These are phyloP conservation scores for Clepsis dumicolana DNA, from an alignment of 2,888 invertebrate species.

Conservation along the genomic window DNA sequence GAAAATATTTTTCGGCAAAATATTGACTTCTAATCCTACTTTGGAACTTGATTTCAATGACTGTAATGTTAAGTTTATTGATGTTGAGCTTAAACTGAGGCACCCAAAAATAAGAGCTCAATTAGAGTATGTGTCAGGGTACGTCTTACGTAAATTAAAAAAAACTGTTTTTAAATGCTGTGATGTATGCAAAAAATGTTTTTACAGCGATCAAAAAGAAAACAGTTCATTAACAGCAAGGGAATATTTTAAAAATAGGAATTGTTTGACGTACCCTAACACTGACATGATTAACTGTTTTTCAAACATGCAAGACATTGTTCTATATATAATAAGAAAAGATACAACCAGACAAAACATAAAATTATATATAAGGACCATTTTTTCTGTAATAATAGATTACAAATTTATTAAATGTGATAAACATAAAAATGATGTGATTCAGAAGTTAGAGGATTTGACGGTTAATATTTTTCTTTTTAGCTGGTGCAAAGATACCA, in stretches of 20 bases:
- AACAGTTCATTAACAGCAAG: too few relatives aligned
- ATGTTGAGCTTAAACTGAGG: background rate
- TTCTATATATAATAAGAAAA: background rate
- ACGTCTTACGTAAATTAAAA: too few relatives aligned
- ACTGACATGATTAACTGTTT: background rate
- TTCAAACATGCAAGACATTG: background rate
- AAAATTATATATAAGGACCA: too few relatives aligned
- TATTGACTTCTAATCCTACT: background rate
- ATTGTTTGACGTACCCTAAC: background rate
- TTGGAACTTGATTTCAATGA: background rate
- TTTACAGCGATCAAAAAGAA: too few relatives aligned
- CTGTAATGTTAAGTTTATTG: background rate
- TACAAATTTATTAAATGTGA: conserved; percentile 4
- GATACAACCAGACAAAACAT: background rate
- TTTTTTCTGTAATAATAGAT: background rate
- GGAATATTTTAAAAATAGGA: too few relatives aligned
- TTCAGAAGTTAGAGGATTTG: background rate
- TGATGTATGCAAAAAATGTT: too few relatives aligned
- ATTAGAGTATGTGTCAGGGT: background rate
- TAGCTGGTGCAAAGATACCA: conserved; percentile 8
- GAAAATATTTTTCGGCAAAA: background rate
- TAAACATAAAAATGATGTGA: conserved; percentile 1
- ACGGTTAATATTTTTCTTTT: background rate
- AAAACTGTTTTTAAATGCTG: too few relatives aligned
- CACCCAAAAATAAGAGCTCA: background rate